Conservation (phyloP, 2,888 invertebrate species). For the Coenonympha glycerion region DNA sequence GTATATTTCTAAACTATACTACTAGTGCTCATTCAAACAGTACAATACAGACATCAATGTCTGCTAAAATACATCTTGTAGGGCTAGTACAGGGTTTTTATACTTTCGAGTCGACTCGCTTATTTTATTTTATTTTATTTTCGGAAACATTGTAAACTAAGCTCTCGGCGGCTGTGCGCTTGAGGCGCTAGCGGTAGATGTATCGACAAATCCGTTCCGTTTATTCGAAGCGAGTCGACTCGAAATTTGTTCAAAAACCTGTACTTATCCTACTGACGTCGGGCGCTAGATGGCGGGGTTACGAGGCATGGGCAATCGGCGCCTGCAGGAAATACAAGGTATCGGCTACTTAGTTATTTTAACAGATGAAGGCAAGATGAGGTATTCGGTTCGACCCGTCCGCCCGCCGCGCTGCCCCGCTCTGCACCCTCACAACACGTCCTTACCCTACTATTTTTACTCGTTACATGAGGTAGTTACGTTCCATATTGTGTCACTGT, state of each 20-base stretch:
- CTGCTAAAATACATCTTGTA: constrained; percentile 56
- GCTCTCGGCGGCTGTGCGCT: too few relatives aligned
- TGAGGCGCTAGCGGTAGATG: too few relatives aligned
- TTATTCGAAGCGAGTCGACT: too few relatives aligned
- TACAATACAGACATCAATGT: constrained; percentile 43
- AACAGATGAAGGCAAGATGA: constrained; percentile 54
- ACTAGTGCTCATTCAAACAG: constrained; percentile 62
- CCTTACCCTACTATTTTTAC: constrained; percentile 58
- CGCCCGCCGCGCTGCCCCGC: constrained; percentile 24
- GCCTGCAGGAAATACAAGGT: constrained; percentile 35
- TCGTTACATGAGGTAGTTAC: constrained; percentile 71
- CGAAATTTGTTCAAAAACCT: too few relatives aligned
- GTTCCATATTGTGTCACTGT: constrained; percentile 61
- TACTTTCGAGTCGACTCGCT: too few relatives aligned
- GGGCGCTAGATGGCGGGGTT: constrained; percentile 29
- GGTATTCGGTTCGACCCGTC: constrained; percentile 31
- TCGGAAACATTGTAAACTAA: too few relatives aligned
- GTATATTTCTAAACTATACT: constrained; percentile 56
- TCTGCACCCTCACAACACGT: constrained; percentile 44
- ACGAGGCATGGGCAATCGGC: constrained; percentile 12
- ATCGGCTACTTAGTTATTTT: constrained; percentile 39
- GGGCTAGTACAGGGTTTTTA: too few relatives aligned
- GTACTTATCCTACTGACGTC: too few relatives aligned
- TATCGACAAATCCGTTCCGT: too few relatives aligned
- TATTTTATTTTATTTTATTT: too few relatives aligned